phyloP scores from a whole-genome alignment of 2,797 vertebrate species.

The Hapalemur alaotrensis region DNA sequence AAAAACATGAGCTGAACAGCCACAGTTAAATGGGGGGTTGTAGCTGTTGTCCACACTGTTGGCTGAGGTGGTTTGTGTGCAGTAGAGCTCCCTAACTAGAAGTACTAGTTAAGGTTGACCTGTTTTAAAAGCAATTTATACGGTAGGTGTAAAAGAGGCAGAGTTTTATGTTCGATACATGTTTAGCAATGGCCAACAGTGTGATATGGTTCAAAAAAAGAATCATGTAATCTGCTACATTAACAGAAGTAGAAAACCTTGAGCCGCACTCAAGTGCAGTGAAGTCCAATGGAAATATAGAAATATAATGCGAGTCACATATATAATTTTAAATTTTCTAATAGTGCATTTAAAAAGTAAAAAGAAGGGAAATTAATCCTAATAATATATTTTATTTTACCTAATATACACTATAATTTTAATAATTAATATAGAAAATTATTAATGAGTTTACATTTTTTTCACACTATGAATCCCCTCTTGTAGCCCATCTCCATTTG shows the following conservation, averaged over 20 bases:
- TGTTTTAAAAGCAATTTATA: constrained; percentile 46
- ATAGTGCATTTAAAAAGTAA: not conserved
- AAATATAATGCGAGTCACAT: not conserved
- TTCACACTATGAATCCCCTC: not conserved
- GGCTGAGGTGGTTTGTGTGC: not conserved
- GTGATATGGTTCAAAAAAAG: not conserved
- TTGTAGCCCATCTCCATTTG: not conserved
- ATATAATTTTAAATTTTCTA: not conserved
- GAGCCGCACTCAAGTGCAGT: not conserved
- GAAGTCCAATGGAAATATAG: not conserved
- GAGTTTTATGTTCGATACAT: not conserved
- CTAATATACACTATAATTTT: not conserved
- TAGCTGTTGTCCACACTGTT: not conserved
- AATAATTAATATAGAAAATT: not conserved
- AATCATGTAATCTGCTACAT: not conserved
- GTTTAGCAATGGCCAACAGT: not conserved
- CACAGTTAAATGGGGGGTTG: not conserved
- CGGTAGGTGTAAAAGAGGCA: not conserved
- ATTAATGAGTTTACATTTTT: not conserved
- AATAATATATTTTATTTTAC: not conserved
- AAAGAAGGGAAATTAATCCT: not conserved
- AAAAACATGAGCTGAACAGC: not conserved
- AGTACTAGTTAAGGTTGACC: constrained; percentile 25
- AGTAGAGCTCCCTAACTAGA: not conserved
- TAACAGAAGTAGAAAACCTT: not conserved